A percentile compares a stretch with the other conserved stretches of the same genome.
Conservation (phyloP, 1,140 invertebrate species). For the Lordiphosa mommai region DNA sequence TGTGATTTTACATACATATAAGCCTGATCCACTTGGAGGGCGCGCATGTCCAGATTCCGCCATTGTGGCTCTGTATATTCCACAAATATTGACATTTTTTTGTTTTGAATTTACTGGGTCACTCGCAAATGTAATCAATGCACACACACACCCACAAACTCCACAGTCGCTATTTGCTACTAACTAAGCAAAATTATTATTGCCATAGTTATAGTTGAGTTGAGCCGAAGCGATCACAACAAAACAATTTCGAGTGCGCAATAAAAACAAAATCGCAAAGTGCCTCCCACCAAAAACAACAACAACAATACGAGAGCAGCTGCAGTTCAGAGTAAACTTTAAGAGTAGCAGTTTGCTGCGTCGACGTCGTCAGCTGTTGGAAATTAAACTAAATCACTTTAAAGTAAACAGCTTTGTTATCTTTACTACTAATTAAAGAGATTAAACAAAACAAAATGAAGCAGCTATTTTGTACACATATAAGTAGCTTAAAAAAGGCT, state of each 20-base stretch:
- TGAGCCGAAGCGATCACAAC: conserved; percentile 25
- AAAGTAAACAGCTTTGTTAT: too few species aligned
- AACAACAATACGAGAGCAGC: conserved; percentile 17
- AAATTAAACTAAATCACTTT: too few species aligned
- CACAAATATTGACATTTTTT: conserved; percentile 57
- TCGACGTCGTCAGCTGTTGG: neutral
- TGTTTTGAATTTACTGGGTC: conserved; percentile 7
- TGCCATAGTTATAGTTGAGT: conserved; percentile 29
- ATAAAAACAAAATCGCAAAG: conserved; percentile 56
- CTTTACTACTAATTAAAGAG: too few species aligned
- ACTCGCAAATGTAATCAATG: conserved; percentile 14
- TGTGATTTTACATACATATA: conserved; percentile 53
- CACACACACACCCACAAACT: neutral
- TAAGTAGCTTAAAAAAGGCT: too few species aligned
- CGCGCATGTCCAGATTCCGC: conserved; percentile 68
- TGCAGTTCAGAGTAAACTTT: neutral
- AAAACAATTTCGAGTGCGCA: conserved; percentile 74
- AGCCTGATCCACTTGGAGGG: conserved; percentile 59
- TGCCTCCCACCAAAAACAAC: conserved; percentile 10
- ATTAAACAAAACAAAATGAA: too few species aligned
- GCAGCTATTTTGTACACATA: too few species aligned
- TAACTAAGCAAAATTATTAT: conserved; percentile 47
- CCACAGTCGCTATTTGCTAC: neutral
- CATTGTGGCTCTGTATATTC: conserved; percentile 71
- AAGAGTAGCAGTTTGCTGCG: neutral